phyloP scores from a whole-genome alignment of 2,797 vertebrate species.

The Diplodus sargus region DNA sequence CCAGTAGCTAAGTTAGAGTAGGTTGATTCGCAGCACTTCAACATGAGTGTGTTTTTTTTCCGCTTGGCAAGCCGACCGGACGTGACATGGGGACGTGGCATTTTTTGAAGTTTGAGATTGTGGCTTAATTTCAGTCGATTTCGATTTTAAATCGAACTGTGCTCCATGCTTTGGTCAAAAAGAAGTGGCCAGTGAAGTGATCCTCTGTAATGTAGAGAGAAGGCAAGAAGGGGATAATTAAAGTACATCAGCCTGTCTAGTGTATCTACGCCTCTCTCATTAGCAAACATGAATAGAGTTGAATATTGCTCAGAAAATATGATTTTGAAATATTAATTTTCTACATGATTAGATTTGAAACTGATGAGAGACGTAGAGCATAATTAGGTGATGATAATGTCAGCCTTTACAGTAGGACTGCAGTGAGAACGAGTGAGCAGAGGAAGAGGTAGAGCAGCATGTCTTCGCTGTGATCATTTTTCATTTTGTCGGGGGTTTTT shows the following conservation, averaged over 20 bases:
- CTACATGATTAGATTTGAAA: slow-evolving; percentile 78
- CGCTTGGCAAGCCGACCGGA: too few species aligned
- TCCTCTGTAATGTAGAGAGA: slow-evolving; percentile 29
- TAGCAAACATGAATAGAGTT: slow-evolving; percentile 68
- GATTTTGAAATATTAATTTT: slow-evolving; percentile 81
- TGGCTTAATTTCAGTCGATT: too few species aligned
- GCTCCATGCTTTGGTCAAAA: slow-evolving; percentile 39
- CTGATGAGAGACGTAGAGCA: slow-evolving; percentile 77
- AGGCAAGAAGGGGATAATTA: slow-evolving; percentile 59
- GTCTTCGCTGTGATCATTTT: slow-evolving; percentile 42
- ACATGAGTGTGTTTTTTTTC: too few species aligned
- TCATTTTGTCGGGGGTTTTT: slow-evolving; percentile 20
- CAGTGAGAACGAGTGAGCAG: slow-evolving; percentile 35
- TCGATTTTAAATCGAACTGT: neutral
- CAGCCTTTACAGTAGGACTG: slow-evolving; percentile 55
- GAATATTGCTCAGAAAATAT: slow-evolving; percentile 69
- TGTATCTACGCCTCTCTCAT: slow-evolving; percentile 68
- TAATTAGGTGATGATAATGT: slow-evolving; percentile 80
- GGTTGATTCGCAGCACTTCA: too few species aligned
- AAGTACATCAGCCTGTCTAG: slow-evolving; percentile 55
- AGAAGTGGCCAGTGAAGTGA: slow-evolving; percentile 27
- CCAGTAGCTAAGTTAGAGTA: too few species aligned
- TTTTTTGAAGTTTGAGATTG: too few species aligned
- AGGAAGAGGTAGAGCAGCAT: slow-evolving; percentile 6
- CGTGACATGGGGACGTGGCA: too few species aligned